Evolutionary conservation across 2,888 invertebrate species (phyloP).

Genomic region (Dicycla oo): DNA sequence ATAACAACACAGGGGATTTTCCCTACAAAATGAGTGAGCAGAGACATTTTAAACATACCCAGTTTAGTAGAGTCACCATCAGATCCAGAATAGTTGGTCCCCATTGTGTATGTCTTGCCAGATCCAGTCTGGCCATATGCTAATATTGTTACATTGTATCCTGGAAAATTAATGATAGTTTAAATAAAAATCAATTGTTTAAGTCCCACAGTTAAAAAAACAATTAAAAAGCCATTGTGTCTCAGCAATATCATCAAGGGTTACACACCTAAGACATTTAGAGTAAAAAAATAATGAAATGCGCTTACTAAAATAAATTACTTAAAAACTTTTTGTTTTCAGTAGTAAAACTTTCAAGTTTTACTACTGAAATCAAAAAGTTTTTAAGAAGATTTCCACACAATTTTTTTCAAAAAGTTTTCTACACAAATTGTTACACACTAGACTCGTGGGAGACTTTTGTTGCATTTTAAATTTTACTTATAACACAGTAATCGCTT

Average conservation of each 20-base stretch:
- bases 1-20: not conserved
- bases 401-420: no score
- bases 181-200: not conserved
- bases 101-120: constrained; percentile 98
- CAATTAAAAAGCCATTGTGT: no score
- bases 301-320: not conserved
- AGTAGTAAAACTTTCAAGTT: no score
- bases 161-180: constrained; percentile 82
- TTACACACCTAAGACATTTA: no score
- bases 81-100: constrained; percentile 93
- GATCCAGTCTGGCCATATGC: constrained; percentile 99
- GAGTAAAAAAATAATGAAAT: not conserved
- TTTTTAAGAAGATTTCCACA: no score
- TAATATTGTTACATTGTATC: constrained; percentile 97
- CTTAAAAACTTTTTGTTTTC: no score
- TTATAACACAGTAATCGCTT: not conserved
- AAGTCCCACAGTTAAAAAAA: no score
- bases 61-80: constrained; percentile 89
- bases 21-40: not conserved
- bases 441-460: not conserved
- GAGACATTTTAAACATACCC: constrained; percentile 71
- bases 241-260: no score
- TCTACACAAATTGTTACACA: not conserved
- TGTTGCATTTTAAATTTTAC: not conserved
- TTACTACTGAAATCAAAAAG: not conserved